Conservation (phyloP, 37 sponge, comb jelly and placozoan species). For the Tethya wilhelma region DNA sequence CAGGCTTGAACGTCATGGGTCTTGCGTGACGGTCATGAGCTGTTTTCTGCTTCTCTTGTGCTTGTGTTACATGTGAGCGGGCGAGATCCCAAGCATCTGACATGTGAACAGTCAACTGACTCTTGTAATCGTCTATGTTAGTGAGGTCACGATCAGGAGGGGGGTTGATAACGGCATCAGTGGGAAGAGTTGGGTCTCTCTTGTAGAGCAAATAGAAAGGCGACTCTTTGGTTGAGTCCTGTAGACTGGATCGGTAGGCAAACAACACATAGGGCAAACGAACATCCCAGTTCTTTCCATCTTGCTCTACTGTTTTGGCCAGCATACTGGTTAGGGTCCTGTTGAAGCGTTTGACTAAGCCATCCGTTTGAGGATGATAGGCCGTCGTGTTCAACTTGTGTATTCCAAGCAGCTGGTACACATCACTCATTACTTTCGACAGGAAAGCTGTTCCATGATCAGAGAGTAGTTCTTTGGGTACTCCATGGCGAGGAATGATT, state of each 20-base stretch:
- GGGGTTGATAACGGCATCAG: slow-evolving; percentile 6
- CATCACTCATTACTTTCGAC: slow-evolving; percentile 36
- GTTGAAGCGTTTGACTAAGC: slow-evolving; percentile 57
- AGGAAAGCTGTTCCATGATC: slow-evolving; percentile 52
- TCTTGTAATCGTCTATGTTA: slow-evolving; percentile 33
- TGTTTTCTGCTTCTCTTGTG: slow-evolving; percentile 47
- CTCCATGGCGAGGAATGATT: slow-evolving; percentile 64
- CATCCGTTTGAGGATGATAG: slow-evolving; percentile 67
- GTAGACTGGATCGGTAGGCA: slow-evolving; percentile 43
- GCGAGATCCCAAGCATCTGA: slow-evolving; percentile 50
- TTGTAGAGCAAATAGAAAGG: slow-evolving; percentile 55
- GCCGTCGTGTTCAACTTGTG: slow-evolving; percentile 55
- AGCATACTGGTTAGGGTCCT: slow-evolving; percentile 35
- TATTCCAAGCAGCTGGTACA: slow-evolving; percentile 41
- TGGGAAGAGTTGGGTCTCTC: slow-evolving; percentile 48
- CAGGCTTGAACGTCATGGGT: background rate
- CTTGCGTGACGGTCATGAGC: slow-evolving; percentile 29
- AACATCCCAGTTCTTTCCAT: background rate
- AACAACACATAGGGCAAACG: slow-evolving; percentile 38
- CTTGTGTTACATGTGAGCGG: slow-evolving; percentile 6
- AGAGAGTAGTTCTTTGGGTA: slow-evolving; percentile 53
- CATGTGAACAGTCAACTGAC: slow-evolving; percentile 6
- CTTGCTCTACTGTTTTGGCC: slow-evolving; percentile 24
- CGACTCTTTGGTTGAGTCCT: slow-evolving; percentile 47
- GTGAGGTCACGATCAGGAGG: background rate